Evolutionary conservation across 2,797 vertebrate species (phyloP).

Genomic region (Molossus molossus): DNA sequence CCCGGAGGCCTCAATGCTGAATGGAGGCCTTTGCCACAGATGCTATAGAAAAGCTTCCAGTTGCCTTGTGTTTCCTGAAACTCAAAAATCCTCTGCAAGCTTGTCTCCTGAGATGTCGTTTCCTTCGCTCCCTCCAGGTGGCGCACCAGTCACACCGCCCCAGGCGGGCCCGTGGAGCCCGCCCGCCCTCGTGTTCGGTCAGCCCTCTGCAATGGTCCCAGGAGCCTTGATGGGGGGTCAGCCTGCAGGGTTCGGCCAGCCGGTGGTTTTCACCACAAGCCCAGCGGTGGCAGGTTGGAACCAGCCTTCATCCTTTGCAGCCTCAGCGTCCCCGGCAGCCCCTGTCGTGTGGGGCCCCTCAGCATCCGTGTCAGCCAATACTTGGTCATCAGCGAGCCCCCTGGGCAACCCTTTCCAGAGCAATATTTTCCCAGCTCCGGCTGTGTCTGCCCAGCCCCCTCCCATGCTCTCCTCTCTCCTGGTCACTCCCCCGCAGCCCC

Average conservation of each 20-base stretch:
- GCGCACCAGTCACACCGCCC: slow-evolving; percentile 89
- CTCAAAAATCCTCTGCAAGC: not conserved
- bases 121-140: slow-evolving; percentile 89
- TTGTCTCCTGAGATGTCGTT: not conserved
- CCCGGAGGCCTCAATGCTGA: not conserved
- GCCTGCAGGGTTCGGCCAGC: slow-evolving; percentile 88
- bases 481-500: slow-evolving; percentile 91
- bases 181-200: slow-evolving; percentile 89
- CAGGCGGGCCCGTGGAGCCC: slow-evolving; percentile 90
- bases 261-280: slow-evolving; percentile 90
- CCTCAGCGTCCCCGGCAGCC: slow-evolving; percentile 87
- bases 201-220: slow-evolving; percentile 86
- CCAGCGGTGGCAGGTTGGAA: slow-evolving; percentile 92
- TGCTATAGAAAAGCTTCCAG: not conserved
- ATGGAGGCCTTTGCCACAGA: not conserved
- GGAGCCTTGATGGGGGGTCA: slow-evolving; percentile 86
- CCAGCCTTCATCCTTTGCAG: slow-evolving; percentile 89
- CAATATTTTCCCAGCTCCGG: slow-evolving; percentile 88
- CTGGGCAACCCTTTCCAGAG: slow-evolving; percentile 93
- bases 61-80: not conserved
- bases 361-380: slow-evolving; percentile 81
- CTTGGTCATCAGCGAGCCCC: slow-evolving; percentile 91
- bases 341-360: slow-evolving; percentile 91
- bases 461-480: slow-evolving; percentile 86
- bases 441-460: slow-evolving; percentile 72